phyloP scores from a whole-genome alignment of 2,113 vertebrate species.

The Brachyhypopomus gauderio region DNA sequence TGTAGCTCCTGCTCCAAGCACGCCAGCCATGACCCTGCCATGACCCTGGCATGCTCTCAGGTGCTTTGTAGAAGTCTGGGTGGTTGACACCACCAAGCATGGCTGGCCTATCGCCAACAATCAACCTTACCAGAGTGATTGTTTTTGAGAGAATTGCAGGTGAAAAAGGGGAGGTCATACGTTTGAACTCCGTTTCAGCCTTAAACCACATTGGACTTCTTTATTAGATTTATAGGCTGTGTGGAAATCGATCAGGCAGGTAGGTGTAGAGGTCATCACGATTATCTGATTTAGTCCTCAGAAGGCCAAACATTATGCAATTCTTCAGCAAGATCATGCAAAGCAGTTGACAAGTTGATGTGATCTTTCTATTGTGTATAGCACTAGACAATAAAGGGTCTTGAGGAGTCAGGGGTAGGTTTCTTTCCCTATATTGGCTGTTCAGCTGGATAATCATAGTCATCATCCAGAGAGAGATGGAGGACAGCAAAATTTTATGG shows the following conservation, averaged over 20 bases:
- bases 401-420: constrained; percentile 34
- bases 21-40: constrained; percentile 19
- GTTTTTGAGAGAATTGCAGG: constrained; percentile 39
- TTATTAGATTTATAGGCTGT: constrained; percentile 56
- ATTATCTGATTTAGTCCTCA: constrained; percentile 49
- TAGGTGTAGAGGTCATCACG: constrained; percentile 50
- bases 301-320: constrained; percentile 46
- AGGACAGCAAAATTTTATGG: constrained; percentile 25
- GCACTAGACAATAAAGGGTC: constrained; percentile 32
- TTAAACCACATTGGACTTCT: constrained; percentile 55
- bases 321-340: constrained; percentile 44
- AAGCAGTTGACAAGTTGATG: constrained; percentile 52
- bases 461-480: constrained; percentile 19
- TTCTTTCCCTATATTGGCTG: constrained; percentile 16
- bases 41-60: constrained; percentile 25
- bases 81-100: constrained; percentile 12
- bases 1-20: background rate
- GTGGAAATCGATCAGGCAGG: constrained; percentile 58
- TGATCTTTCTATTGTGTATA: constrained; percentile 49
- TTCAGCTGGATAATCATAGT: constrained; percentile 8
- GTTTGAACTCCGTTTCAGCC: constrained; percentile 49
- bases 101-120: constrained; percentile 23
- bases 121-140: constrained; percentile 44
- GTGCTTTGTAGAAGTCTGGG: constrained; percentile 20
- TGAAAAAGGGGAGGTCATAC: constrained; percentile 55